These are phyloP conservation scores for Zenarchopterus dispar DNA, from an alignment of 2,797 vertebrate species.

Conservation along the genomic window DNA sequence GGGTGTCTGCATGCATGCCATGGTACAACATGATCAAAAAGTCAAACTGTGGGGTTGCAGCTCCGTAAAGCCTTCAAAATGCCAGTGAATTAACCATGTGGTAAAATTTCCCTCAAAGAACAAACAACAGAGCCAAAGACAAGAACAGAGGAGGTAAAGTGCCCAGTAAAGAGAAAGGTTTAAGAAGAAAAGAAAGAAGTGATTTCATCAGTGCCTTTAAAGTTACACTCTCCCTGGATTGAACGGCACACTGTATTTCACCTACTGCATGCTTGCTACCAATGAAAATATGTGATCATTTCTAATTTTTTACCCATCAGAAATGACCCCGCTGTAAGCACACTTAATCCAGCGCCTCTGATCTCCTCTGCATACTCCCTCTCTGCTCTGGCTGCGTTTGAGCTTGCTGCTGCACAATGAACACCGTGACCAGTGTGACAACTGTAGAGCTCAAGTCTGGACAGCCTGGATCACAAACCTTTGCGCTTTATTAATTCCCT, in stretches of 20 bases:
- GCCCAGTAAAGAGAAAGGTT: constrained; percentile 23
- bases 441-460: constrained; percentile 46
- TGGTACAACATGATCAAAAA: constrained; percentile 24
- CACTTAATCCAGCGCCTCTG: constrained; percentile 48
- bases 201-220: constrained; percentile 52
- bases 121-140: constrained; percentile 44
- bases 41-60: constrained; percentile 25
- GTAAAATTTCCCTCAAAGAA: constrained; percentile 53
- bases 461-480: constrained; percentile 34
- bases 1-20: not conserved
- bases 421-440: constrained; percentile 63
- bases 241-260: constrained; percentile 5
- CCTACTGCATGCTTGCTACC: no score
- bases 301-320: constrained; percentile 53
- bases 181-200: constrained; percentile 26
- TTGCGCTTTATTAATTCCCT: constrained; percentile 64
- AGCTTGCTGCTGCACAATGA: constrained; percentile 24
- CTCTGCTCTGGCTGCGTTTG: constrained; percentile 13
- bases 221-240: constrained; percentile 33
- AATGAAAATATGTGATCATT: constrained; percentile 62
- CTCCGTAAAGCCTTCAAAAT: constrained; percentile 49
- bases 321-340: constrained; percentile 52
- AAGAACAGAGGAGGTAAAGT: constrained; percentile 38
- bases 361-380: constrained; percentile 40
- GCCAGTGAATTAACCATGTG: constrained; percentile 35